A percentile compares a stretch with the other conserved stretches of the same genome.
Evolutionary conservation across 2,888 invertebrate species (phyloP).

Genomic region (Camptogramma bilineatum): DNA sequence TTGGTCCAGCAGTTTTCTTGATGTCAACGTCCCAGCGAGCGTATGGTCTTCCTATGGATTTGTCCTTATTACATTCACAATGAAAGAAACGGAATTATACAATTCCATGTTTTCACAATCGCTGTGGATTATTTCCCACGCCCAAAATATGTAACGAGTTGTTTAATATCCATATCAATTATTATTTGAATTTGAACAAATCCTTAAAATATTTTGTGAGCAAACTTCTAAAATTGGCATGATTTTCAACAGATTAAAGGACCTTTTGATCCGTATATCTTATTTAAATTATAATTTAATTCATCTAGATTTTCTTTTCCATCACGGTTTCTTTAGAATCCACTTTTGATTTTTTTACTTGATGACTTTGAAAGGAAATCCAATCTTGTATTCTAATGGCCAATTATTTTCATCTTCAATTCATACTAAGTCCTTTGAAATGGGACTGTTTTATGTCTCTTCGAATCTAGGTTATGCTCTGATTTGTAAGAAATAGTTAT

Average conservation of each 20-base stretch:
- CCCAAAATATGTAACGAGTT: no score
- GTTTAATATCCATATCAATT: no score
- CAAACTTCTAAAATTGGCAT: background rate
- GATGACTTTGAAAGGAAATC: constrained; percentile 40
- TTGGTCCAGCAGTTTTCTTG: no score
- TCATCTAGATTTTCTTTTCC: constrained; percentile 20
- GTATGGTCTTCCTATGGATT: no score
- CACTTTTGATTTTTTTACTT: constrained; percentile 40
- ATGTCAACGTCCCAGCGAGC: no score
- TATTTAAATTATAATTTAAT: constrained; percentile 27
- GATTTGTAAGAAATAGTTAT: background rate
- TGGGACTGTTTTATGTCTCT: constrained; percentile 29
- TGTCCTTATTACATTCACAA: background rate
- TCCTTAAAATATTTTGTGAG: background rate
- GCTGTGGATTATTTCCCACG: no score
- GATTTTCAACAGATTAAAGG: constrained; percentile 8
- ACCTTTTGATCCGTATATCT: constrained; percentile 4
- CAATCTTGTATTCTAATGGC: constrained; percentile 47
- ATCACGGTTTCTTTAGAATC: constrained; percentile 35
- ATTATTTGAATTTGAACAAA: no score
- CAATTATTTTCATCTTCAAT: constrained; percentile 46
- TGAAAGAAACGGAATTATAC: background rate
- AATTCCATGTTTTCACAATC: background rate
- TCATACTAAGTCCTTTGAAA: constrained; percentile 39
- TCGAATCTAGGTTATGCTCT: constrained; percentile 31